Evolutionary conservation across 2,797 vertebrate genomes (phyloP).

Genomic region (Liasis olivaceus): DNA sequence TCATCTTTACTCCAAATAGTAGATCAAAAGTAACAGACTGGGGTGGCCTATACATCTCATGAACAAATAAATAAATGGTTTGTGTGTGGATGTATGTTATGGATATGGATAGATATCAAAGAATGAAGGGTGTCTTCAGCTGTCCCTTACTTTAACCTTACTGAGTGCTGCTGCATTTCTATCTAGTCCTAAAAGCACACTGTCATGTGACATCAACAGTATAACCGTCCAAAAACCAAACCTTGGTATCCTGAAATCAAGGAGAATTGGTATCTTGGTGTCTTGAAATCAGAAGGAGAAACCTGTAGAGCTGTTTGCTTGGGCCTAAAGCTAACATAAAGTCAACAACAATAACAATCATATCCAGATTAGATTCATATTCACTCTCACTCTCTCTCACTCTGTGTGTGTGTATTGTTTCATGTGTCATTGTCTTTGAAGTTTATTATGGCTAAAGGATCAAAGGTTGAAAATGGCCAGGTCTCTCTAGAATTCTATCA

Average conservation of each 20-base stretch:
- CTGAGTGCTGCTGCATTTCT: neutral
- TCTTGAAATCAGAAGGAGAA: neutral
- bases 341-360: neutral
- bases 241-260: neutral
- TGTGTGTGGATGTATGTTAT: neutral
- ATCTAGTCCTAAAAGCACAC: neutral
- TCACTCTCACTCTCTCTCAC: too few species aligned
- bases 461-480: neutral
- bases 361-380: neutral
- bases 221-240: neutral
- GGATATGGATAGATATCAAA: neutral
- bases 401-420: too few species aligned
- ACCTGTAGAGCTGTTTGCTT: neutral
- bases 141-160: neutral
- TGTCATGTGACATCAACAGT: neutral
- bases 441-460: neutral
- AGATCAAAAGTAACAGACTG: constrained; percentile 1
- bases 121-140: neutral
- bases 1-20: neutral
- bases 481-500: neutral
- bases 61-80: neutral
- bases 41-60: neutral
- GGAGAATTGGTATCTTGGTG: neutral
- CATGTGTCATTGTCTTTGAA: neutral
- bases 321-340: neutral